Base-by-base conservation (phyloP, 1,140 invertebrate genomes). In the Sycophila sp. region DNA sequence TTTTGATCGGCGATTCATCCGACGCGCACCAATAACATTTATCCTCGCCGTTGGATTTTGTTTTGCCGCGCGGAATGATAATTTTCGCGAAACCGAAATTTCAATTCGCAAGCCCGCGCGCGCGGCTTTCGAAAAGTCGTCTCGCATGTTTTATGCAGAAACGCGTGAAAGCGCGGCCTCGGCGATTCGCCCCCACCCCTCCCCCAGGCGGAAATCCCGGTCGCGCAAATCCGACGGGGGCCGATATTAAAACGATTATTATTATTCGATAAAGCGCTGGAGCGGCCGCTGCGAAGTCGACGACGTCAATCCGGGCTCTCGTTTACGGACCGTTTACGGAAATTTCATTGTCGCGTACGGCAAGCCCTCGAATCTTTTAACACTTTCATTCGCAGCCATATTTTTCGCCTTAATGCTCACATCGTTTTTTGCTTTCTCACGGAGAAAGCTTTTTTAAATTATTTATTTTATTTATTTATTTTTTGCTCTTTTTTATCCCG, bases 191-290 rank as follows among this genome's bases (percentile, higher is more conserved):
- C 40, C 4, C 2, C 42, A 19, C 42, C 8, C 13, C 42, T 53
- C 15, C 53, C 28, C 36, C 56, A 15, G n/a, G 8, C 56, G 56
- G 22, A 45, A 60, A 60, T 60, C 58, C 58, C 2, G 38, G 36
- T 10, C 34, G 11, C 56, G 19, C 59, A 42, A 62, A 42, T 13
- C 42, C 42, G 34, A 58, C 47, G 26, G 22, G 24, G 4, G 19
- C 62, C 72, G 72, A 73, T 73, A 73, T 73, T 73, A 73, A 73
- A 73, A 60, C 60, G 67, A 73, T 65, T 73, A 73, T 69, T 73
- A 73, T 69, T 60, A 69, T 69, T 69, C 67, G 30, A 67, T 68
- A 72, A 68, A 68, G 65, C 55, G 7, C 22, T 51, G 34, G 19
- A 47, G 32, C 22, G 8, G 13, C 3, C 15, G 22, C 15, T 15